A percentile compares a stretch with the other conserved stretches of the same genome.
Conservation (phyloP, 2,888 invertebrate species). For the Galeruca laticollis region DNA sequence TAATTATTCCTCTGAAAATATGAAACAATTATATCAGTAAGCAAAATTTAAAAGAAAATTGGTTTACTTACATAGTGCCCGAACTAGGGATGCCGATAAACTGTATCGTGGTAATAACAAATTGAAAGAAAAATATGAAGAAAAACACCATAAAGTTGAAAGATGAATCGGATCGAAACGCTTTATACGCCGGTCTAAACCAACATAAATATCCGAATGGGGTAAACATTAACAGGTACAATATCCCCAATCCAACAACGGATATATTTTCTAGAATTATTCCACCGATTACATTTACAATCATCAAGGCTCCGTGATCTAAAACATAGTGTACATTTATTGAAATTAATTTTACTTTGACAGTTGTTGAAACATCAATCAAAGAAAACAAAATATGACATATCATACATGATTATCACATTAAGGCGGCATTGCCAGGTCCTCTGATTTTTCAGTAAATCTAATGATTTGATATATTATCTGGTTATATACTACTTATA, state of each 20-base stretch:
- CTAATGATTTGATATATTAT: too few species aligned
- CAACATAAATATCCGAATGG: constrained; percentile 99
- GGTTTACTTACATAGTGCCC: constrained; percentile 86
- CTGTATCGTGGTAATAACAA: constrained; percentile 88
- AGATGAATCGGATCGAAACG: constrained; percentile 98
- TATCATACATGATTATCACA: too few species aligned
- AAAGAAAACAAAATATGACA: too few species aligned
- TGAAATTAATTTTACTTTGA: too few species aligned
- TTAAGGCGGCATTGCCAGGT: too few species aligned
- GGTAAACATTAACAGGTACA: constrained; percentile 91
- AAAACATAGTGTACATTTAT: constrained; percentile 68
- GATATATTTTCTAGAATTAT: constrained; percentile 80
- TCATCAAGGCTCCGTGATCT: constrained; percentile 91
- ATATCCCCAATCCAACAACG: constrained; percentile 88
- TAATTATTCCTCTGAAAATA: constrained; percentile 80
- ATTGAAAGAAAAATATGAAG: constrained; percentile 98
- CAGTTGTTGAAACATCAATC: constrained; percentile 34
- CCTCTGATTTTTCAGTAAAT: too few species aligned
- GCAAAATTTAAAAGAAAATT: not conserved
- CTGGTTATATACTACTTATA: too few species aligned
- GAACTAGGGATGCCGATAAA: constrained; percentile 86
- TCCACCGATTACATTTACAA: constrained; percentile 88
- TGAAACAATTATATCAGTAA: not conserved
- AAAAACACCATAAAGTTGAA: constrained; percentile 99
- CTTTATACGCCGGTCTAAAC: constrained; percentile 99